Evolutionary conservation across 2,888 invertebrate species (phyloP), one percentile per base, ranked within the genome.

Genomic region (Sipha maydis): DNA sequence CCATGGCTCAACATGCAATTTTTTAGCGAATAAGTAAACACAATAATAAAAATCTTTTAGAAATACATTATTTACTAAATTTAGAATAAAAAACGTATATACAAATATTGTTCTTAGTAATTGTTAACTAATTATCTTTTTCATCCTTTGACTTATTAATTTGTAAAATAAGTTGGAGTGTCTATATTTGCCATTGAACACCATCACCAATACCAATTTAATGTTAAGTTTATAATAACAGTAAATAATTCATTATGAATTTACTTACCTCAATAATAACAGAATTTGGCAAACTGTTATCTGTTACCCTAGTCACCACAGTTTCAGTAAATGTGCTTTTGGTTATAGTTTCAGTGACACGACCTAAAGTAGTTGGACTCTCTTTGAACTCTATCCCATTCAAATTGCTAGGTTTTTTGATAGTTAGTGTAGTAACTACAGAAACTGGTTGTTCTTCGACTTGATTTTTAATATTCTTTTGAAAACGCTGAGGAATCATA

Each of bases 281-380:
- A 91, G 96, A 96, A 92, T 94, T 95, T 92, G 95, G 94, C 93
- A 96, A 95, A 92, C 95, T 95, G 94, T 98, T 98, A 93, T 97
- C 97, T 91, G 98, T 98, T 93, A 97, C 95, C 92, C 98, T 94
- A 91, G 97, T 98, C 93, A 97, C 97, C 91, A 97, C 97, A 90
- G 97, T 97, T 94, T 98, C 97, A 92, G 97, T 97, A 94, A 97
- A 96, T 91, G 97, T 97, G 92, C 97, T 97, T 95, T 97, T 97
- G 93, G 97, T 98, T 94, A 98, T 96, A 92, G 96, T 97, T 94
- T 98, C 98, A 91, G 97, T 97, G 93, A 97, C 96, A 92, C 95
- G 94, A 92, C 97, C 97, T 92, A 96, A 94, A 91, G 95, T 94
- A 90, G 95, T 95, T 90, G 96, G 97, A 91, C 97, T 94, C 91